These are phyloP conservation scores for Grammomys dolichurus DNA, from an alignment of 2,113 vertebrate species.

Conservation along the genomic window DNA sequence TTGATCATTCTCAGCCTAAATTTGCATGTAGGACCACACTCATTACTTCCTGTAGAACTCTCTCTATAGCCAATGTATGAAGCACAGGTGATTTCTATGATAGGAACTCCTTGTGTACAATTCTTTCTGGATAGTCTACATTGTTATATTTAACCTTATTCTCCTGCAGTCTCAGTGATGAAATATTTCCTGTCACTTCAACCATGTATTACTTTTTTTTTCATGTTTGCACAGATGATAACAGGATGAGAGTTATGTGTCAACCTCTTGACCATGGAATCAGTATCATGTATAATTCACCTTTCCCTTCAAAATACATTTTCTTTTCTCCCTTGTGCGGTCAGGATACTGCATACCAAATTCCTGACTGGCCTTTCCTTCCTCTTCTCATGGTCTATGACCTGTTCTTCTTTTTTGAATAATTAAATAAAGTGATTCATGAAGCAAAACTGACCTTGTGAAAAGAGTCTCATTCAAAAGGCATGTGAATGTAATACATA, in stretches of 20 bases:
- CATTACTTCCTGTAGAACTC: not conserved
- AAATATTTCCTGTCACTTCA: not conserved
- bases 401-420: no score
- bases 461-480: not conserved
- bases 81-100: no score
- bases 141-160: not conserved
- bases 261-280: not conserved
- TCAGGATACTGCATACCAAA: no score
- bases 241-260: not conserved
- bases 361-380: no score
- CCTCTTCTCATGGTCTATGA: no score
- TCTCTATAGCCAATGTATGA: not conserved
- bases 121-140: not conserved
- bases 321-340: no score
- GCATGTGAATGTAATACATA: not conserved
- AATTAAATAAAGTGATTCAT: no score
- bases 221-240: not conserved
- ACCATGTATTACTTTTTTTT: not conserved
- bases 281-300: not conserved
- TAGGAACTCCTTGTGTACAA: not conserved
- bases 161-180: no score
- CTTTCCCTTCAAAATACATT: no score
- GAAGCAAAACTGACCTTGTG: not conserved
- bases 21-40: not conserved
- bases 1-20: not conserved